phyloP scores from a whole-genome alignment of 2,113 vertebrate species.

The Paradoxurus hermaphroditus region DNA sequence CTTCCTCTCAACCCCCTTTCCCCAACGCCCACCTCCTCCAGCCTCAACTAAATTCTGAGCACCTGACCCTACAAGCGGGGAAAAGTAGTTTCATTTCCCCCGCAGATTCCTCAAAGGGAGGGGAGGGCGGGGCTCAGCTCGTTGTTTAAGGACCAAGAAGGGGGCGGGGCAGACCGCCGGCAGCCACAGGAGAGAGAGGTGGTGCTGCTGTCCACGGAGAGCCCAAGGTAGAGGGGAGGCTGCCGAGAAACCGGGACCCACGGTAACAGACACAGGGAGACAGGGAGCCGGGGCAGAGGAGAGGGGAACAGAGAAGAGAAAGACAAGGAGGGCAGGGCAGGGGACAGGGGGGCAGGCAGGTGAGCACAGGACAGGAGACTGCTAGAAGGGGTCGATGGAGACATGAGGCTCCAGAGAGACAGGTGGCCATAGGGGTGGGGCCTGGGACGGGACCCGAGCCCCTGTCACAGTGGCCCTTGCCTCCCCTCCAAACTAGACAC shows the following conservation, averaged over 20 bases:
- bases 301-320: not conserved
- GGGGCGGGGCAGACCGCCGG: not conserved
- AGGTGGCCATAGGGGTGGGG: rapidly evolving
- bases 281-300: not conserved
- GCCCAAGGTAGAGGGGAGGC: not conserved
- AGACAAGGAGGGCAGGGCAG: too few relatives aligned
- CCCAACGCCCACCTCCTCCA: not conserved
- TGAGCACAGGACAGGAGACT: too few relatives aligned
- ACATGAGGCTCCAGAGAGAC: not conserved
- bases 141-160: not conserved
- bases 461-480: not conserved
- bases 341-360: not conserved
- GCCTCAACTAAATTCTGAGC: not conserved
- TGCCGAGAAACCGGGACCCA: not conserved
- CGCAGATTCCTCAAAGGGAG: not conserved
- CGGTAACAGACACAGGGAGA: not conserved
- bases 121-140: not conserved
- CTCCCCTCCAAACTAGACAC: conserved; percentile 24
- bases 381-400: not conserved
- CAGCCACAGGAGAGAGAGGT: not conserved
- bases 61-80: not conserved
- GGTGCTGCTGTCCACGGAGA: not conserved
- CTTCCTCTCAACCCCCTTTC: not conserved
- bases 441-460: not conserved
- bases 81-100: conserved; percentile 55